Base-by-base conservation (phyloP, 2,888 invertebrate genomes). In the Pandemis corylana region DNA sequence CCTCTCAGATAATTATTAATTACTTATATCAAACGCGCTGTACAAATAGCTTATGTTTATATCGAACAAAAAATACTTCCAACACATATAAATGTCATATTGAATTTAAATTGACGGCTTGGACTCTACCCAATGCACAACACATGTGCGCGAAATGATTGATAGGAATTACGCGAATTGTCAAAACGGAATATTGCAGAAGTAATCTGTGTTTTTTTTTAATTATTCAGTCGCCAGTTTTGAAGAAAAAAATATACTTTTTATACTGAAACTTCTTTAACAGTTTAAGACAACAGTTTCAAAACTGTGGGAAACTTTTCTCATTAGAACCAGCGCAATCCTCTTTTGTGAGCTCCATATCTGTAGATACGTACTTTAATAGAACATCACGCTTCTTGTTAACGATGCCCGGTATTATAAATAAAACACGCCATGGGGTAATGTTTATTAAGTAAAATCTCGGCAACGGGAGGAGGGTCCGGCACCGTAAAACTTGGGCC, bases 241-340 rank as follows among this genome's bases (percentile, higher is more conserved):
- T 20, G n/a, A 15, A n/a, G n/a, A 9, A 4, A 28, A 9, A 59
- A 28, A 5, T 28, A 7, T 59, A 59, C 28, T 28, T 28, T 56
- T 20, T 70, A 61, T 53, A 69, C 51, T 70, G 9, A 12, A 53
- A 64, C 44, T 75, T 67, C 65, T 70, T 62, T 15, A 70, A 66
- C 66, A 53, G 69, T 66, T 66, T 53, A 70, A 61, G 59, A 59
- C 28, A 28, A 59, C 59, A 59, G 28, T 59, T 59, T 59, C 20
- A 28, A 62, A 66, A 71, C 44, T 77, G 70, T 49, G 73, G 68
- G 68, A 71, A 80, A 82, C 77, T 81, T 83, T 80, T 80, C 79
- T 78, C 78, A 82, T 81, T 79, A 79, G 66, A 68, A 73, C 59
- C 76, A 36, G 69, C 72, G 75, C 74, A 75, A 77, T 78, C 75